Conservation (phyloP, 2,113 vertebrate genomes). For the Crocuta crocuta region DNA sequence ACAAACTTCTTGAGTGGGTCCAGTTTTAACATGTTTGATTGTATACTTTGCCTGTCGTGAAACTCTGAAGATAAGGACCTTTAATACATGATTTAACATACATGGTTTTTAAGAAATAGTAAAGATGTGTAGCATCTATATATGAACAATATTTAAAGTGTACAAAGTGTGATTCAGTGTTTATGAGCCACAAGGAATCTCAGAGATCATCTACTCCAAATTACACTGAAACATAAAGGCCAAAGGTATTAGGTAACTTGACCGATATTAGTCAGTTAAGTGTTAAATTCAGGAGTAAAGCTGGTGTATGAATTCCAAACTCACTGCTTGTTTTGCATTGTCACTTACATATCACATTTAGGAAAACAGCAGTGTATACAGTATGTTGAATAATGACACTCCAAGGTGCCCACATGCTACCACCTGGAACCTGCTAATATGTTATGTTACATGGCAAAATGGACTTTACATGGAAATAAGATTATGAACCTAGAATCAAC, state of each 20-base stretch:
- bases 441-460: not conserved
- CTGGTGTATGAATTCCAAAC: not conserved
- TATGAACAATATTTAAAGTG: not conserved
- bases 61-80: not conserved
- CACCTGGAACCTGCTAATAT: not conserved
- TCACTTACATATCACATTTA: not conserved
- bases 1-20: not conserved
- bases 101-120: not conserved
- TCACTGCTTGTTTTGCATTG: not conserved
- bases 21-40: not conserved
- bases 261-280: not conserved
- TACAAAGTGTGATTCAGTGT: not conserved
- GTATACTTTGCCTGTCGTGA: not conserved
- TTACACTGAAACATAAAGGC: not conserved
- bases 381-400: not conserved
- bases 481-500: not conserved
- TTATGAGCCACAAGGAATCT: not conserved
- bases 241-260: not conserved
- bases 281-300: not conserved
- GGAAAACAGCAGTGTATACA: not conserved
- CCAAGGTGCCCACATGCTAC: not conserved
- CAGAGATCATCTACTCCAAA: not conserved
- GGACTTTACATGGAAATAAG: not conserved
- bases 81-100: not conserved
- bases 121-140: not conserved